Percentiles rank a stretch among this genome's conserved stretches.
phyloP scores from a whole-genome alignment of 2,797 vertebrate species.

The Orestias chungarensis region DNA sequence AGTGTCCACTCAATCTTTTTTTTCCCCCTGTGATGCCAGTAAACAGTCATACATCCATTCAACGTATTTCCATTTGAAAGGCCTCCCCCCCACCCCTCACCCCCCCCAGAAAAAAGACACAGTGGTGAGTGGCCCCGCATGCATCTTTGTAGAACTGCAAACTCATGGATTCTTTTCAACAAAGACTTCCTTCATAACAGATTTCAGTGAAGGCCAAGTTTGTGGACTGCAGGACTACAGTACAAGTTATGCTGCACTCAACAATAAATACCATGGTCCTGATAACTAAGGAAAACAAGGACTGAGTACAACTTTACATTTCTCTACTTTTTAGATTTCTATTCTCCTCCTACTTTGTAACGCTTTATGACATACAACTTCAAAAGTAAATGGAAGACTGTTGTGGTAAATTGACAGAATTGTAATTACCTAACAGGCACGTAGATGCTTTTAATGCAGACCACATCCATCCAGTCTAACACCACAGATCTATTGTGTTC shows the following conservation, averaged over 20 bases:
- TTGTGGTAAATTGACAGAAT: background rate
- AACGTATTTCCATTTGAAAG: background rate
- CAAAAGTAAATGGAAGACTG: background rate
- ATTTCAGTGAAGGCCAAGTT: background rate
- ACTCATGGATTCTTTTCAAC: background rate
- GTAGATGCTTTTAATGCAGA: constrained; percentile 42
- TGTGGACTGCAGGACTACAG: background rate
- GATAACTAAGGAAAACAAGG: background rate
- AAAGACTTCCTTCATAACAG: background rate
- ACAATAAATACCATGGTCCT: background rate
- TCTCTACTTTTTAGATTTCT: background rate
- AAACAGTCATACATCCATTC: background rate
- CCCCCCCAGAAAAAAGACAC: too few relatives aligned
- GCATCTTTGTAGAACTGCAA: background rate
- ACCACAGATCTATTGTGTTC: constrained; percentile 45
- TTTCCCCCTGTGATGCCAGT: background rate
- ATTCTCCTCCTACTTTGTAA: background rate
- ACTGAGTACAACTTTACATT: background rate
- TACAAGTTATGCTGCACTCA: background rate
- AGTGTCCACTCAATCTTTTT: background rate
- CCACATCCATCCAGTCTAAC: constrained; percentile 53
- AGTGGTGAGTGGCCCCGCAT: background rate
- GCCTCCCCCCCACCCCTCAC: background rate
- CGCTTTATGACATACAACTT: background rate
- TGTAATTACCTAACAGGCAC: background rate